Evolutionary conservation across 2,888 invertebrate species (phyloP), one percentile per base, ranked within the genome.

Genomic region (Lasioglossum morio): DNA sequence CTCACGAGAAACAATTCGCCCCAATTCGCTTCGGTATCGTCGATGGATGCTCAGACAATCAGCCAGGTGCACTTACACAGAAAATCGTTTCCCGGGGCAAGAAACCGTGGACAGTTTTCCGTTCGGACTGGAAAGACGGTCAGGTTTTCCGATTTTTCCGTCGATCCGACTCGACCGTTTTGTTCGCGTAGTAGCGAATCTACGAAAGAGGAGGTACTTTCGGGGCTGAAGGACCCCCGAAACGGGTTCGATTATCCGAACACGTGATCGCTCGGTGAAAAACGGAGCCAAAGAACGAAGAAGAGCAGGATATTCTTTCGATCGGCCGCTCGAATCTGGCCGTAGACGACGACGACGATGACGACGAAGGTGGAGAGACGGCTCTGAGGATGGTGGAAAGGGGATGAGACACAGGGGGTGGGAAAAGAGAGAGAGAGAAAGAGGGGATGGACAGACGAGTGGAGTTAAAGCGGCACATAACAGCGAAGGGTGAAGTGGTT

Each of bases 391-490:
- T 60, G 14, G 34, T 66, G 66, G 16, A 66, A 19, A 34, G 34
- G 34, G 78, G 34, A 30, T 37, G 37, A 27, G 77, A 27, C 30
- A 70, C 30, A 30, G 1, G 34, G 16, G 34, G 1, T 8, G 19
- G 19, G 57, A 57, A 19, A 19, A 19, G 48, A 48, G 7, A 19
- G 53, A 8, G 53, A 23, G 19, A 53, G 53, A 23, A 8, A 23
- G 14, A 34, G 79, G 77, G 75, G 63, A 77, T 75, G 82, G 82
- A 82, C 81, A 82, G 81, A 85, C 87, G 87, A 87, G 88, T 84
- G 86, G 88, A 88, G 86, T 86, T 86, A 88, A 88, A 88, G 85
- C 88, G 88, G 81, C 86, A 86, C 86, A 86, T 88, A 88, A 87
- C 87, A 83, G 87, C 81, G 79, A 80, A 82, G 86, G 84, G 82